Percentiles rank a stretch among this genome's conserved stretches.
Conservation (phyloP, 2,113 vertebrate species). For the Haplotaxodon microlepis region DNA sequence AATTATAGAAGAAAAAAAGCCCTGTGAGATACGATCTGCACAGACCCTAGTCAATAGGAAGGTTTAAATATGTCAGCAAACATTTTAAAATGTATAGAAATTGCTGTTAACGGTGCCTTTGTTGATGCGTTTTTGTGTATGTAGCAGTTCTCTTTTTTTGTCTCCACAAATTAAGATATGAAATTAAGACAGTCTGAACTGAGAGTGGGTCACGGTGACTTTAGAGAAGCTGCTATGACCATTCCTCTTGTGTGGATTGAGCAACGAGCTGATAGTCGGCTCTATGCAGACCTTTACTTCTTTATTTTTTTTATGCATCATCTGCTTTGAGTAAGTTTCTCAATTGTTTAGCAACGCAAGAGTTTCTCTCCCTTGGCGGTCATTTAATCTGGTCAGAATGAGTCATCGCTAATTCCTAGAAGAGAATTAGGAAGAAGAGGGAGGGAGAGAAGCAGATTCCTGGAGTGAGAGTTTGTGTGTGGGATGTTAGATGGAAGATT, state of each 20-base stretch:
- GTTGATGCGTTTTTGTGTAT: background rate
- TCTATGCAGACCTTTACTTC: background rate
- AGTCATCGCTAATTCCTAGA: slow-evolving; percentile 17
- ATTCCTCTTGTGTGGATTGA: background rate
- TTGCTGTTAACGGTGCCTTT: background rate
- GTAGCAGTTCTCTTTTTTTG: background rate
- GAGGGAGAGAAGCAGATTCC: slow-evolving; percentile 17
- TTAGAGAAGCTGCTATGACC: background rate
- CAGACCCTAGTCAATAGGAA: background rate
- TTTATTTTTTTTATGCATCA: background rate
- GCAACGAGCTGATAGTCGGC: background rate
- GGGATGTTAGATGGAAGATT: slow-evolving; percentile 22
- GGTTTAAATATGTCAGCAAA: background rate
- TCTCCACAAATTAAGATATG: background rate
- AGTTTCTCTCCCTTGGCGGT: slow-evolving; percentile 5
- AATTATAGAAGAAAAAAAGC: background rate
- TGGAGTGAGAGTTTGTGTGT: slow-evolving; percentile 35
- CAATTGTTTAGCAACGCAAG: background rate
- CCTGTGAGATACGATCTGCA: background rate
- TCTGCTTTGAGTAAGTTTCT: background rate
- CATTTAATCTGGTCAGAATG: slow-evolving; percentile 37
- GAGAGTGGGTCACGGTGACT: background rate
- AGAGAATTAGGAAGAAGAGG: background rate
- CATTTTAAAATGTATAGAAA: background rate
- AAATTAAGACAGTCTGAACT: background rate